Evolutionary conservation across 2,113 vertebrate genomes (phyloP), one percentile per base, ranked within the genome.

Genomic region (Lasiurus cinereus): DNA sequence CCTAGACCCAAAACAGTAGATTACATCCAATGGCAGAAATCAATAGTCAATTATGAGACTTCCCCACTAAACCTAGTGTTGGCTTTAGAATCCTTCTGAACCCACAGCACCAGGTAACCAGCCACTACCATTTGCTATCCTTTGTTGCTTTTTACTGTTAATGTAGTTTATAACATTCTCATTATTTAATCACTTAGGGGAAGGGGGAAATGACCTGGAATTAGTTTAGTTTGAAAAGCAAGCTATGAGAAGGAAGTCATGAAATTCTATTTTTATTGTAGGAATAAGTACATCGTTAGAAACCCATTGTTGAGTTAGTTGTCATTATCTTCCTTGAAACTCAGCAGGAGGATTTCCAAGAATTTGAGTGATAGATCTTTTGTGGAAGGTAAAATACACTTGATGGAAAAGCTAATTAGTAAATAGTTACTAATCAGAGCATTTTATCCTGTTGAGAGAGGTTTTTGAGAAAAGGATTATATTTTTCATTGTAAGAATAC

Each of bases 351-450:
- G 64, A 93, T 93, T 89, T 96, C 84, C 73, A 76, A 93, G 91
- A 96, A 96, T 50, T 83, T 80, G 83, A 94, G 19, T 54, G 43
- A 93, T 87, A 94, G 83, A 59, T 89, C 82, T 96, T 90, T 84
- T 96, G 62, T 84, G 29, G 76, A 96, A 70, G 43, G 48, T 84
- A 66, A 94, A 94, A 93, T 92, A 80, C 64, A 54, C 19, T 88
- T 92, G 90, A 78, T 73, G 79, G 69, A 70, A 94, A 66, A 91
- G 89, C 64, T 95, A 96, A 96, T 91, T 96, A 97, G 95, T 62
- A 93, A 72, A 46, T 87, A 73, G 43, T 94, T 95, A 80, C 48
- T 97, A 85, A 88, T 96, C 85, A 95, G 69, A 36, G 54, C 9
- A 77, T 93, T 96, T 73, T 76, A 88, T 95, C 80, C 90, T 88